Conservation (phyloP, 1,140 invertebrate genomes). For the Ceratina australensis region DNA sequence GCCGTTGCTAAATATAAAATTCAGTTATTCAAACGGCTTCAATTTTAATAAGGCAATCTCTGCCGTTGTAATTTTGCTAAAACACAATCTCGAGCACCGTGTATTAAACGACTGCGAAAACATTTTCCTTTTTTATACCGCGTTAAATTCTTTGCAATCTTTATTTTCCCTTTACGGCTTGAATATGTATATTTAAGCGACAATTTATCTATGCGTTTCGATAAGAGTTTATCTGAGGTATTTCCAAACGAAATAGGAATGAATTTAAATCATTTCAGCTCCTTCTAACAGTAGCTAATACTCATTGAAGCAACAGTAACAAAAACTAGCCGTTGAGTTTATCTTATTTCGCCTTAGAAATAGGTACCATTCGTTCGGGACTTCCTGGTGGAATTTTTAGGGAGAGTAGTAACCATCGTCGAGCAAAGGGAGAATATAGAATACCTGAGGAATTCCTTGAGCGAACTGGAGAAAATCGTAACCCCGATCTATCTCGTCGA, state of each 20-base stretch:
- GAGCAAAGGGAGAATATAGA: too few species aligned
- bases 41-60: slow-evolving; percentile 11
- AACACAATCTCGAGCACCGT: neutral
- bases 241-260: neutral
- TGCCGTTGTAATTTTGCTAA: neutral
- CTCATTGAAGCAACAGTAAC: neutral
- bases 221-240: neutral
- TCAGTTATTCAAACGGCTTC: slow-evolving; percentile 11
- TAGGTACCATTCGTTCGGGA: too few species aligned
- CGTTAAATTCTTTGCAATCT: too few species aligned
- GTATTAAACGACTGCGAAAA: neutral
- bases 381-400: too few species aligned
- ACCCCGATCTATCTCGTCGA: slow-evolving; percentile 6
- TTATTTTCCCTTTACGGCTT: too few species aligned
- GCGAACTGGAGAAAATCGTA: slow-evolving; percentile 32
- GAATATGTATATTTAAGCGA: neutral
- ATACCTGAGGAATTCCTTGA: too few species aligned
- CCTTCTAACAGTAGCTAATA: neutral
- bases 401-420: too few species aligned
- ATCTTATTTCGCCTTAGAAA: neutral
- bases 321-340: neutral
- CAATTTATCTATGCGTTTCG: neutral
- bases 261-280: too few species aligned
- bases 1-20: neutral
- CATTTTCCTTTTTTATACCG: too few species aligned